Evolutionary conservation across 2,888 invertebrate genomes (phyloP), one percentile per base, ranked within the genome.

Genomic region (Eledone cirrhosa): DNA sequence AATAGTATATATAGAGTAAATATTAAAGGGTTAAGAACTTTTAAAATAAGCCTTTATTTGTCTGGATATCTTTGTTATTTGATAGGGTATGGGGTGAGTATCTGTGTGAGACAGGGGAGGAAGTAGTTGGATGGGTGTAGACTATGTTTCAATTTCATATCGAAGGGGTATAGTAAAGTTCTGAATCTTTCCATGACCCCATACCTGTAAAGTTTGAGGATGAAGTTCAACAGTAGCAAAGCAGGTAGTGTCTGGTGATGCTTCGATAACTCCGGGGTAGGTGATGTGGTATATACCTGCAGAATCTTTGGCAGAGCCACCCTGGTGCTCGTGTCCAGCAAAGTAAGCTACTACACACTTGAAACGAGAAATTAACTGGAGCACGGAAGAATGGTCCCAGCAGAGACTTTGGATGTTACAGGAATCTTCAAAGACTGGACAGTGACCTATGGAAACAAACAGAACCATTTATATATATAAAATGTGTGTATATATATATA

Each of bases 241-340:
- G 13, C 80, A 86, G 81, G 84, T 84, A 74, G 79, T 75, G 24
- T 75, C 27, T n/a, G 78, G 78, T 14, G 59, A 82, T 4, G 81
- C 82, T 80, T 91, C 90, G 24, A 91, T 84, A 8, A 90, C 86
- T 22, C 88, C 91, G 19, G 88, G 87, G 47, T 90, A 83, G 5
- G 89, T 88, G 33, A 91, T 77, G 78, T 91, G 90, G 77, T 88
- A 87, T 41, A 91, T 87, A 7, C 89, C 90, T 48, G 86, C 80
- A 3, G 83, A 81, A 80, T 91, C 90, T 1, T 84, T 69, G 24
- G 85, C 86, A 82, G 86, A 84, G 5, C 88, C 88, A 19, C 87
- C 88, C 16, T 84, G 83, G 80, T 91, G 91, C 65, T 88, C 88
- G 81, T 91, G 91, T 1, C 91, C 91, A 63, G 87, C 84, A 16